Conservation (phyloP, 2,113 vertebrate species). For the Halichoeres trimaculatus region DNA sequence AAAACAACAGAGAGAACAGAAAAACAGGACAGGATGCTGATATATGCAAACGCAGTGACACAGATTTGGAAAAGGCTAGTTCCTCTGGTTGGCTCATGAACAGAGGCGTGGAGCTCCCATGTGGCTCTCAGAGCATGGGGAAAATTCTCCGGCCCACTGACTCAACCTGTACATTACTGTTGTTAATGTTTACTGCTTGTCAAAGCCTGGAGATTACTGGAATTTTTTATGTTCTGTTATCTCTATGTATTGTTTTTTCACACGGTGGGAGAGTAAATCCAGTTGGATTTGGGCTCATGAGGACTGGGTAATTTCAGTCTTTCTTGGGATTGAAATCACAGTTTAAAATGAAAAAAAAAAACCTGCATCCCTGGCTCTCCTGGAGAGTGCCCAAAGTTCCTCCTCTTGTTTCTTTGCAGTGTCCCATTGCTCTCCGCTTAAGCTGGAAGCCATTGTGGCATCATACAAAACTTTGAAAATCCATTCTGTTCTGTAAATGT, state of each 20-base stretch:
- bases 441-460: constrained; percentile 79
- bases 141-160: constrained; percentile 91
- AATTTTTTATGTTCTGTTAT: constrained; percentile 82
- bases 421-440: constrained; percentile 71
- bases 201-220: constrained; percentile 99
- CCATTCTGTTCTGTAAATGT: constrained; percentile 82
- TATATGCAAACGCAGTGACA: constrained; percentile 98
- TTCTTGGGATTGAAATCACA: constrained; percentile 74
- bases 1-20: constrained; percentile 55
- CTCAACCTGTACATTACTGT: constrained; percentile 98
- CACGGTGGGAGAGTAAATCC: constrained; percentile 89
- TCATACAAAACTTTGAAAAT: constrained; percentile 75
- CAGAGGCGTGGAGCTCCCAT: constrained; percentile 91
- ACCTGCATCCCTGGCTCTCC: constrained; percentile 73
- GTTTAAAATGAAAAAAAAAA: constrained; percentile 42
- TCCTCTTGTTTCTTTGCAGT: constrained; percentile 71
- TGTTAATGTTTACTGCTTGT: constrained; percentile 98
- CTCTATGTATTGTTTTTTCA: constrained; percentile 49
- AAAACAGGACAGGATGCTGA: constrained; percentile 88
- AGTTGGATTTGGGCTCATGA: constrained; percentile 87
- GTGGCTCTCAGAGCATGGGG: constrained; percentile 87
- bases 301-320: constrained; percentile 47
- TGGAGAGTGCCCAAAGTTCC: constrained; percentile 76
- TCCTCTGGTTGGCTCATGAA: constrained; percentile 89
- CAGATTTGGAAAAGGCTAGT: constrained; percentile 84